Evolutionary conservation across 2,797 vertebrate species (phyloP).

Genomic region (Diplodus puntazzo): DNA sequence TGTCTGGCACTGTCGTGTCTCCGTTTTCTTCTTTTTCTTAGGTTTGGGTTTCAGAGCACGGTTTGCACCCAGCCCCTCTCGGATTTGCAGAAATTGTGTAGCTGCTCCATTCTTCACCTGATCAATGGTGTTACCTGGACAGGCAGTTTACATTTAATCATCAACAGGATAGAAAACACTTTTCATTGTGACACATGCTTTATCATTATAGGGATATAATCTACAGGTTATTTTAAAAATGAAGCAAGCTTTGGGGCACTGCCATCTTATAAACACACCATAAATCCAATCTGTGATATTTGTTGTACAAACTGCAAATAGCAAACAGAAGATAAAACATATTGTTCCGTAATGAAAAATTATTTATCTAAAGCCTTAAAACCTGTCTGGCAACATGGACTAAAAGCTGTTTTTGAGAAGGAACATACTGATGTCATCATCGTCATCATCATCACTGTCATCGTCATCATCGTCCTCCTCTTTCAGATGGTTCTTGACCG

Average conservation of each 20-base stretch:
- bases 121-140: slow-evolving; percentile 92
- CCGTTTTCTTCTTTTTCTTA: slow-evolving; percentile 97
- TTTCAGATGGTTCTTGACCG: slow-evolving; percentile 95
- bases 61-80: slow-evolving; percentile 91
- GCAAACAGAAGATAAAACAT: background rate
- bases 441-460: slow-evolving; percentile 69
- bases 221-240: background rate
- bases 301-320: background rate
- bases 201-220: background rate
- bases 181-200: background rate
- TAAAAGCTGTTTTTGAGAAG: slow-evolving; percentile 15
- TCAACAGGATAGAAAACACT: background rate
- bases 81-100: slow-evolving; percentile 95
- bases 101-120: slow-evolving; percentile 92
- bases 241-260: background rate
- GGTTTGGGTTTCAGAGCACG: slow-evolving; percentile 94
- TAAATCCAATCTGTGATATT: background rate
- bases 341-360: background rate
- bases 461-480: slow-evolving; percentile 86
- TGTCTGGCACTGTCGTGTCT: slow-evolving; percentile 96
- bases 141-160: slow-evolving; percentile 43
- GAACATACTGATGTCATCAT: slow-evolving; percentile 91
- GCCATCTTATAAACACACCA: background rate
- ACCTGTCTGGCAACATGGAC: slow-evolving; percentile 1
- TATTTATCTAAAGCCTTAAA: slow-evolving; percentile 5